Percentiles rank a stretch among this genome's conserved stretches.
Evolutionary conservation across 2,797 vertebrate species (phyloP).

Genomic region (Pseudopleuronectes americanus): DNA sequence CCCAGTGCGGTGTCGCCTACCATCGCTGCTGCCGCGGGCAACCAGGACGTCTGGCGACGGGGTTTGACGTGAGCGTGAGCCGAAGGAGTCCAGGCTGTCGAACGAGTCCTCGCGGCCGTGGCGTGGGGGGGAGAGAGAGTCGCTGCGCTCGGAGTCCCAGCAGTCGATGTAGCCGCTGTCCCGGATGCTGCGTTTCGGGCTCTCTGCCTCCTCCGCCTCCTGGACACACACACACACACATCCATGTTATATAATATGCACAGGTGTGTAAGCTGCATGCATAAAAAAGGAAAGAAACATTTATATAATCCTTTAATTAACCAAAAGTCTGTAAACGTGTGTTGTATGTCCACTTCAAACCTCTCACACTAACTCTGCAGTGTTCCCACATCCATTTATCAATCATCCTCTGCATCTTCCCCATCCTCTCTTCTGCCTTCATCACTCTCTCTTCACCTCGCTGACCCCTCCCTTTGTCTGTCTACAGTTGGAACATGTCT

Average conservation of each 20-base stretch:
- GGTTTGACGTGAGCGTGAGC: slow-evolving; percentile 95
- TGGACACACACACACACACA: slow-evolving; percentile 54
- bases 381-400: slow-evolving; percentile 1
- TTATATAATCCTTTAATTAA: background rate
- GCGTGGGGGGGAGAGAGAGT: slow-evolving; percentile 94
- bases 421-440: slow-evolving; percentile 10
- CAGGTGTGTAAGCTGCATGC: accelerated
- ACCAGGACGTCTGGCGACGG: slow-evolving; percentile 96
- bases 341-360: background rate
- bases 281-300: background rate
- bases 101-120: slow-evolving; percentile 97
- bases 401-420: slow-evolving; percentile 18
- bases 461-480: slow-evolving; percentile 65
- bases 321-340: background rate
- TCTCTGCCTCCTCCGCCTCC: slow-evolving; percentile 93
- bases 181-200: slow-evolving; percentile 91
- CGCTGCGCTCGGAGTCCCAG: slow-evolving; percentile 97
- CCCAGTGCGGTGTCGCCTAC: slow-evolving; percentile 71
- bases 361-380: background rate
- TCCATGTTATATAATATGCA: background rate
- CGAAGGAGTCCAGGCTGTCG: slow-evolving; percentile 98
- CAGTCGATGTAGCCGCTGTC: slow-evolving; percentile 98
- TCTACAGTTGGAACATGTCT: slow-evolving; percentile 79
- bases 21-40: slow-evolving; percentile 94
- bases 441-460: slow-evolving; percentile 41